Evolutionary conservation across 2,113 vertebrate species (phyloP), one percentile per base, ranked within the genome.

Genomic region (Atractosteus spatula): DNA sequence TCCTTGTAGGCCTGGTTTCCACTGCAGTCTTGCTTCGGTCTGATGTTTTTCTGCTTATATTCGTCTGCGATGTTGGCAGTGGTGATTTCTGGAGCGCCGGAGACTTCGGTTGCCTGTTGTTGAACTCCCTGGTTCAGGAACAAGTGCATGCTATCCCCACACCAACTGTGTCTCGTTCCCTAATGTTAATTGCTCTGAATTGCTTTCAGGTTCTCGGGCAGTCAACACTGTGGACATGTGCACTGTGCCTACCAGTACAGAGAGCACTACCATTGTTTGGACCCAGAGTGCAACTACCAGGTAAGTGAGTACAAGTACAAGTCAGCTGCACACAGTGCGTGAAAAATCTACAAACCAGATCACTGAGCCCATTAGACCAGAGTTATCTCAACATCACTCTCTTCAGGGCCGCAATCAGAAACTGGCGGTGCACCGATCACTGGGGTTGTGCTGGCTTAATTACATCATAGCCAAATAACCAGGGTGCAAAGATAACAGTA

Each of bases 241-340:
- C 97, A 99, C 87, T 99, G 97, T 76, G 97, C 97, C 0, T 99
- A 99, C 91, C 97, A 99, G 89, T 99, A 99, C 82, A 87, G 97
- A 17, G 97, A 99, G 72, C 97, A 99, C 85, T 99, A 99, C 86
- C 97, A 99, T 91, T 99, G 97, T 91, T 95, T 99, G 75, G 97
- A 99, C 88, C 96, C 97, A 0, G 97, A 99, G 88, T 99, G 97
- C 90, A 99, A 99, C 93, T 99, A 98, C 87, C 96, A 99, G 96
- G 97, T 99, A 90, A 87, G 88, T 76, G 8, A 75, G 56, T n/a
- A n/a, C n/a, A n/a, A n/a, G n/a, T 11, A 3, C n/a, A n/a, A 14
- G 56, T 59, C 3, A 4, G 13, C 8, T 59, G 47, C 47, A 10
- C 47, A 7, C 47, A 7, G 5, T 51, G 47, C 47, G 10, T 51